Evolutionary conservation across 2,113 vertebrate species (phyloP), one percentile per base, ranked within the genome.

Genomic region (Merops nubicus): DNA sequence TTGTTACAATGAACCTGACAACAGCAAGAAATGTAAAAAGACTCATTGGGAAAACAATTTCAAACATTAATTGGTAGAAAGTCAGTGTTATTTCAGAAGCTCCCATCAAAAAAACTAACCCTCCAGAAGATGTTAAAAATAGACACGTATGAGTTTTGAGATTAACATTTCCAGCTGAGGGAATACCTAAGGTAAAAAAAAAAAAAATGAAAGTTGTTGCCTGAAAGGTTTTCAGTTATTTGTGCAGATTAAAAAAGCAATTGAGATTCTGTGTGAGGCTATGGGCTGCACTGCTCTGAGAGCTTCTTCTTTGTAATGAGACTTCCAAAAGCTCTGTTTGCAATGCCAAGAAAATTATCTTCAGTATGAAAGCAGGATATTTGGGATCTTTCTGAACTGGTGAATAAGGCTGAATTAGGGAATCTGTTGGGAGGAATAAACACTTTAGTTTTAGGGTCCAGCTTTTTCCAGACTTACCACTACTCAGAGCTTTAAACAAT

Each of bases 111-210:
- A 62, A 77, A 60, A 7, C 0, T 14, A 60, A 43, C 8, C 5
- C 7, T 65, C n/a, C 15, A 65, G 70, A 91, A 89, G 45, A 73
- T 45, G 15, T 8, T 91, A 64, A 91, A 95, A 91, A 74, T 78
- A 89, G 48, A 79, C 72, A 70, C 12, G 9, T 48, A 74, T 29
- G 88, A 59, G 7, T 84, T 86, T 87, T 90, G 82, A 91, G 65
- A 82, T 89, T 79, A 97, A 31, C 9, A 45, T 93, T 97, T 95
- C 75, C 70, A 93, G 70, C 33, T 95, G 78, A 88, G 29, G n/a
- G 42, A 95, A 74, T 67, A 74, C 4, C 33, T 62, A 81, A 85
- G 65, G 23, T 86, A 38, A 74, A 91, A 84, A 88, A 38, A 74
- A 91, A 84, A 83, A 77, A 63, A 11, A 29, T 85, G 48, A 86